Conservation (phyloP, 2,888 invertebrate species). For the Acleris literana region DNA sequence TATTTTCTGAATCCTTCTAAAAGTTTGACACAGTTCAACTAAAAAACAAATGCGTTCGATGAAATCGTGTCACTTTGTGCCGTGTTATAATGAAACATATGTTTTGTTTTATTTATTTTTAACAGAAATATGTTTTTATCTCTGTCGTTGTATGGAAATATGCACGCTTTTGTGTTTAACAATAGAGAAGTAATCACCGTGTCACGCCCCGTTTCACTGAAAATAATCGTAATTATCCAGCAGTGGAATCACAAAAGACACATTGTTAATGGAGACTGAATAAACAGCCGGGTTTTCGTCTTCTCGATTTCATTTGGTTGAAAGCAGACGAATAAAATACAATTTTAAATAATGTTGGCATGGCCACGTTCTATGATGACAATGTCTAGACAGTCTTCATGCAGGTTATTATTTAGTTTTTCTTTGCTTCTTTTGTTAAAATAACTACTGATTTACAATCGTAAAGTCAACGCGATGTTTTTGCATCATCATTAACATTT, state of each 20-base stretch:
- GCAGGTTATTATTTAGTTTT: too few species aligned
- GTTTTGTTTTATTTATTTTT: neutral
- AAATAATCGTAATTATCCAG: neutral
- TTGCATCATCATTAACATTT: too few species aligned
- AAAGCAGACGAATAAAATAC: too few species aligned
- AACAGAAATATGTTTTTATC: neutral
- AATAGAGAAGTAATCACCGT: slow-evolving; percentile 1
- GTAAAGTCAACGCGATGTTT: too few species aligned
- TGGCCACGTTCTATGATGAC: too few species aligned
- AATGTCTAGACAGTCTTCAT: too few species aligned
- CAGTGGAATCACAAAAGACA: neutral
- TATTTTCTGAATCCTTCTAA: too few species aligned
- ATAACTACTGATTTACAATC: too few species aligned
- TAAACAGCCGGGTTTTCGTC: neutral
- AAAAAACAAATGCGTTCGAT: neutral
- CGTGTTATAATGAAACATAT: neutral
- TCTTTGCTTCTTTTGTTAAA: too few species aligned
- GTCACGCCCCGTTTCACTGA: neutral
- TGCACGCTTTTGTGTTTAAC: neutral
- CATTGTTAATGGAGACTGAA: neutral
- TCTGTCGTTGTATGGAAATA: neutral
- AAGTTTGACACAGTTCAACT: too few species aligned
- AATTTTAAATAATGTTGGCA: too few species aligned
- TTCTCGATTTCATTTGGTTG: neutral
- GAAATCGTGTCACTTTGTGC: neutral